Percentiles rank a stretch among this genome's conserved stretches.
These are phyloP conservation scores for Dallia pectoralis DNA, from an alignment of 2,797 vertebrate species.

Conservation along the genomic window DNA sequence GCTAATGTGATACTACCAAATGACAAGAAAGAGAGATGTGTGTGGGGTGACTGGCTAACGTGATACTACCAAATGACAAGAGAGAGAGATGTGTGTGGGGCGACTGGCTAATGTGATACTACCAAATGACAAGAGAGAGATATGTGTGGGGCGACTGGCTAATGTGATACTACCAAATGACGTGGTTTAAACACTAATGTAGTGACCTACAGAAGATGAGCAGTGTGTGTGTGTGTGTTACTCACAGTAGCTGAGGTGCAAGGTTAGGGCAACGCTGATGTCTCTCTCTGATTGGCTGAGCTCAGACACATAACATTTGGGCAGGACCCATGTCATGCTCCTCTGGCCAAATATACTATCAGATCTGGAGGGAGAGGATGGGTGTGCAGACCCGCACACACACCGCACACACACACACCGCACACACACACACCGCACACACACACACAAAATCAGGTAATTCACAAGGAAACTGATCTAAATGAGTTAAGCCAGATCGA, in stretches of 20 bases:
- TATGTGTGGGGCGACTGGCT: background rate
- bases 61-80: background rate
- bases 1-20: too few species aligned
- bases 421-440: conserved; percentile 7
- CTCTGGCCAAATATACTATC: conserved; percentile 55
- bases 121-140: background rate
- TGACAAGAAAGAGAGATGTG: too few species aligned
- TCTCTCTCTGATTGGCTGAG: conserved; percentile 61
- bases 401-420: background rate
- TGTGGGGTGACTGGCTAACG: background rate
- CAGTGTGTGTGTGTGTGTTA: conserved; percentile 10
- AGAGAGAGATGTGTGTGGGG: background rate
- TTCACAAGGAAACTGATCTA: background rate
- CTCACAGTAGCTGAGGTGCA: conserved; percentile 75
- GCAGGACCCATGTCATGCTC: conserved; percentile 60
- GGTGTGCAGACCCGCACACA: background rate
- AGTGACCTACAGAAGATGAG: background rate
- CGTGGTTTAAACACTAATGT: too few species aligned
- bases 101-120: background rate
- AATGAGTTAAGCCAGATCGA: background rate
- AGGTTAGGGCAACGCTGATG: conserved; percentile 71
- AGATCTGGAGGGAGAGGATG: conserved; percentile 41
- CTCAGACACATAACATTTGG: conserved; percentile 40
- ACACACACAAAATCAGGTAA: background rate
- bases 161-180: too few species aligned